Evolutionary conservation across 2,797 vertebrate species (phyloP), one percentile per base, ranked within the genome.

Genomic region (Staurois parvus): DNA sequence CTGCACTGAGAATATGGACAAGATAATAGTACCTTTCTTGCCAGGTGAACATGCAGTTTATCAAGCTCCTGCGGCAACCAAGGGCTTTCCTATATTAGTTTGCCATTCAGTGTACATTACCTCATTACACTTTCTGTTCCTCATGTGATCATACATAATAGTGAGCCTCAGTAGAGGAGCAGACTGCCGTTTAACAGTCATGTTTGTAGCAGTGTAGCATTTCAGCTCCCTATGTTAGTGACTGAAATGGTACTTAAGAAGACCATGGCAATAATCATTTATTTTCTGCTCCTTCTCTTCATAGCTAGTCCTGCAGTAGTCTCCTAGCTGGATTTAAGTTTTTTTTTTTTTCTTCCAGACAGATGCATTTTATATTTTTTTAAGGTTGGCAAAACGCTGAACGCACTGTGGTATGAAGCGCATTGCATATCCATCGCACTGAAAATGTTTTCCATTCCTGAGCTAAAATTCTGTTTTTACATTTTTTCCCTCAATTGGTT

Each of bases 381-480:
- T 88, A 90, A 91, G 92, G 92, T 93, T 91, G 92, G 93, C 93
- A 91, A 90, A 85, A 92, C 87, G 94, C 94, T 93, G 93, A 94
- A 91, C 91, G 92, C 93, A 92, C 94, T 91, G 94, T 95, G 95
- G 94, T 94, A 91, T 94, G 94, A 95, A 93, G 94, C 92, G 94
- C 92, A 68, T 90, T 92, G 94, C 93, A 93, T 91, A 92, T 93
- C 94, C 92, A 88, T 91, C 91, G 94, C 95, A 94, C 94, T 94
- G 95, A 96, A 93, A 93, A 90, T 83, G 95, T 93, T 93, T 92
- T 92, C 94, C 94, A 92, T 95, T 95, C 92, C 93, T 91, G 93
- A 91, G 94, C 94, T 93, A 94, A 93, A 90, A 92, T 90, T 92
- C 90, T 93, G 92, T 77, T 77, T 52, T 84, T 66, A 68, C 72